Conservation (phyloP, 2,888 invertebrate species). For the Rhogogaster chlorosoma region DNA sequence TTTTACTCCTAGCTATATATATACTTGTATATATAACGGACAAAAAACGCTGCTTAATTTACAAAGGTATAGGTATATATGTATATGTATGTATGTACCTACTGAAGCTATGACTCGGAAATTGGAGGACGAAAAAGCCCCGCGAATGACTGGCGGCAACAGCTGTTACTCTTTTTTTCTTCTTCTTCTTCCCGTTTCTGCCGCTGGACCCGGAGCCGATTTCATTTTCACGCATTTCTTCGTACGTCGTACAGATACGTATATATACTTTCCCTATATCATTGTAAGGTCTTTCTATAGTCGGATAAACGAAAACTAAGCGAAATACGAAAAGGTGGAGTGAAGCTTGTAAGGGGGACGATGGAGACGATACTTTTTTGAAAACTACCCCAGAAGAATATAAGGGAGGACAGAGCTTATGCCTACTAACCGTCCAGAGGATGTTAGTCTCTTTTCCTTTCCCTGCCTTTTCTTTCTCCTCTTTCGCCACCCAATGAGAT, state of each 20-base stretch:
- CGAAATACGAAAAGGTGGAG: neutral
- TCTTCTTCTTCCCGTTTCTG: neutral
- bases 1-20: neutral
- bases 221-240: constrained; percentile 41
- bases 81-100: neutral
- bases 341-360: neutral
- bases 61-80: neutral
- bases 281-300: neutral
- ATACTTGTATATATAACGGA: neutral
- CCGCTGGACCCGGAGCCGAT: neutral
- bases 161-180: constrained; percentile 22
- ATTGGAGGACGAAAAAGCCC: constrained; percentile 24
- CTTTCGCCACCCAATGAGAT: neutral
- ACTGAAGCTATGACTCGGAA: constrained; percentile 18
- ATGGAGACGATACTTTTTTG: constrained; percentile 11
- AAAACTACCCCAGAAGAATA: neutral
- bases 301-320: neutral
- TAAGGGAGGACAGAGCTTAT: neutral
- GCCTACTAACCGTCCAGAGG: constrained; percentile 61
- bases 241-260: neutral
- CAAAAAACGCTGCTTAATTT: constrained; percentile 28
- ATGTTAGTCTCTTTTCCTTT: constrained; percentile 55
- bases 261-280: neutral
- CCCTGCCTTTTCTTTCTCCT: neutral
- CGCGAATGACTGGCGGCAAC: constrained; percentile 37